These are phyloP conservation scores for Brienomyrus longianalis DNA, from an alignment of 2,113 vertebrate species.

Conservation along the genomic window DNA sequence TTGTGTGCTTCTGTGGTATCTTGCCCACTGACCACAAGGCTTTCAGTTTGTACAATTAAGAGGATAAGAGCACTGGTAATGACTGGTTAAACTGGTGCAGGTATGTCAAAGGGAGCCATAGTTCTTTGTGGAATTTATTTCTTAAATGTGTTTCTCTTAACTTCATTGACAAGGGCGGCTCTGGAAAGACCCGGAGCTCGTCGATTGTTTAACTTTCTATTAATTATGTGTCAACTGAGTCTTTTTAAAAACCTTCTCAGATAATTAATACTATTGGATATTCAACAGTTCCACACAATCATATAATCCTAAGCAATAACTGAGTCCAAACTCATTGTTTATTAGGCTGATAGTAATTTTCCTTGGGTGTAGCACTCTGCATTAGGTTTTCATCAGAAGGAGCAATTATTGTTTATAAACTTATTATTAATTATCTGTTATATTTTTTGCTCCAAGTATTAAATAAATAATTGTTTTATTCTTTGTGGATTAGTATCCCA, in stretches of 20 bases:
- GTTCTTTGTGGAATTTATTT: not conserved
- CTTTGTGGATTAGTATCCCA: not conserved
- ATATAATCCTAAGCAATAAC: not conserved
- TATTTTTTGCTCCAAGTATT: not conserved
- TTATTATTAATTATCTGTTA: not conserved
- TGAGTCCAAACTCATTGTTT: not conserved
- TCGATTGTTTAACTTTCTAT: not conserved
- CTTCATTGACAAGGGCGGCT: not conserved
- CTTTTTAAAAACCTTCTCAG: not conserved
- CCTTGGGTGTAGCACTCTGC: not conserved
- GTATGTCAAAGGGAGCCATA: not conserved
- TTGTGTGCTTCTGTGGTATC: not conserved
- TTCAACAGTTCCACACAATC: not conserved
- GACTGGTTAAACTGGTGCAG: not conserved
- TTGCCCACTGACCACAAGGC: too few species aligned
- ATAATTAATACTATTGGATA: not conserved
- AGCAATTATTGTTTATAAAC: not conserved
- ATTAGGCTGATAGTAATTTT: not conserved
- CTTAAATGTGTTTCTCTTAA: not conserved
- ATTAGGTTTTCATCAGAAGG: not conserved
- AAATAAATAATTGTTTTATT: not conserved
- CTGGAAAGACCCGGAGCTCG: not conserved
- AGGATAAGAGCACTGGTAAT: not conserved
- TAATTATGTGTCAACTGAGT: not conserved
- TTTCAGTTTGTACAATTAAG: not conserved